phyloP scores from a whole-genome alignment of 2,797 vertebrate species.

The Dipus sagitta region DNA sequence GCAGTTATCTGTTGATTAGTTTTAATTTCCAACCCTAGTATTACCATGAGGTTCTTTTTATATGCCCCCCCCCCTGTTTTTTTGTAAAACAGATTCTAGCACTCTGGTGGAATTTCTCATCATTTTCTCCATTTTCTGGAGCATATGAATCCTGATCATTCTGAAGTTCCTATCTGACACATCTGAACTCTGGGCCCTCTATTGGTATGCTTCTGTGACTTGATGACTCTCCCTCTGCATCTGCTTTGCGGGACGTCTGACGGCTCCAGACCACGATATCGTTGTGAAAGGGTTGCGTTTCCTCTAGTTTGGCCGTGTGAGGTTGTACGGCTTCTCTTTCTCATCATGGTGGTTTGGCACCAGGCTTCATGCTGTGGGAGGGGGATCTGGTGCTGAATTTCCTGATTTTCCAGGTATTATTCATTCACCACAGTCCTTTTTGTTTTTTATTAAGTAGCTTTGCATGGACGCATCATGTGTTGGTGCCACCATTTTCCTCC shows the following conservation, averaged over 20 bases:
- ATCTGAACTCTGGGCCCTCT: background rate
- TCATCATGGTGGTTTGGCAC: no score
- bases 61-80: background rate
- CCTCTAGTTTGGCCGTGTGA: background rate
- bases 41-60: background rate
- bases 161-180: constrained; percentile 21
- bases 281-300: constrained; percentile 29
- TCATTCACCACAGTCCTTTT: background rate
- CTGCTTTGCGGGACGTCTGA: constrained; percentile 20
- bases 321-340: background rate
- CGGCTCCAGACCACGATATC: background rate
- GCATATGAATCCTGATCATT: background rate
- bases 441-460: background rate
- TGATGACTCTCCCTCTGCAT: background rate
- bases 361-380: no score
- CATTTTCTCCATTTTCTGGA: constrained; percentile 38
- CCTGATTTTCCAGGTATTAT: background rate
- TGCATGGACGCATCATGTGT: no score
- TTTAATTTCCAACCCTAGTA: constrained; percentile 28
- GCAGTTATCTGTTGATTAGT: background rate
- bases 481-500: no score
- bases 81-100: background rate
- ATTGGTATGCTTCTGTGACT: background rate
- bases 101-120: constrained; percentile 6
- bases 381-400: background rate